Conservation (phyloP, 92 coral and sea anemone species). For the Phymanthus crucifer region DNA sequence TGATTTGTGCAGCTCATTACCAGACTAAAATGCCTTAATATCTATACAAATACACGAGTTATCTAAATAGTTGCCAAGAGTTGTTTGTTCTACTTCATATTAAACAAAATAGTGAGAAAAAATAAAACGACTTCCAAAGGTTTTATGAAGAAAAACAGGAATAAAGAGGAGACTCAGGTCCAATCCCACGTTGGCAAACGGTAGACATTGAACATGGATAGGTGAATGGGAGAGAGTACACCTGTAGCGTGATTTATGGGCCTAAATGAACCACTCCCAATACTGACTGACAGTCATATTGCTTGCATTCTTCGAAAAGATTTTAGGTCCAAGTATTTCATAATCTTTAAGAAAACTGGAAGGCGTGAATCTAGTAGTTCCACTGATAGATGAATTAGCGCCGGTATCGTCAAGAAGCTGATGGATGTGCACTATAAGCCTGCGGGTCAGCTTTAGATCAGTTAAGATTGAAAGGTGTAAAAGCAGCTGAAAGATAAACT, state of each 20-base stretch:
- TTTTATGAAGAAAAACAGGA: too few relatives aligned
- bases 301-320: too few relatives aligned
- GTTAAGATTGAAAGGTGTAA: conserved; percentile 6
- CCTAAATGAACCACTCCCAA: conserved; percentile 1
- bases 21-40: not conserved
- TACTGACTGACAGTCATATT: too few relatives aligned
- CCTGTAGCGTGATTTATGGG: not conserved
- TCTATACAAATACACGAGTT: not conserved
- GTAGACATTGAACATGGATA: not conserved
- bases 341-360: not conserved
- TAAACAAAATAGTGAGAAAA: not conserved
- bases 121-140: too few relatives aligned
- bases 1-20: not conserved
- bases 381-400: not conserved
- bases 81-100: not conserved
- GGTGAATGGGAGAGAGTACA: not conserved
- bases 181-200: too few relatives aligned
- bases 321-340: too few relatives aligned
- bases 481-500: conserved; percentile 11
- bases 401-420: not conserved
- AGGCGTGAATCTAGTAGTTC: not conserved
- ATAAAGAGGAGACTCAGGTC: too few relatives aligned
- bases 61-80: not conserved
- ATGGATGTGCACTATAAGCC: not conserved
- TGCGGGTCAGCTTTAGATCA: not conserved